Evolutionary conservation across 2,888 invertebrate genomes (phyloP).

Genomic region (Lepeophtheirus nordmannii): DNA sequence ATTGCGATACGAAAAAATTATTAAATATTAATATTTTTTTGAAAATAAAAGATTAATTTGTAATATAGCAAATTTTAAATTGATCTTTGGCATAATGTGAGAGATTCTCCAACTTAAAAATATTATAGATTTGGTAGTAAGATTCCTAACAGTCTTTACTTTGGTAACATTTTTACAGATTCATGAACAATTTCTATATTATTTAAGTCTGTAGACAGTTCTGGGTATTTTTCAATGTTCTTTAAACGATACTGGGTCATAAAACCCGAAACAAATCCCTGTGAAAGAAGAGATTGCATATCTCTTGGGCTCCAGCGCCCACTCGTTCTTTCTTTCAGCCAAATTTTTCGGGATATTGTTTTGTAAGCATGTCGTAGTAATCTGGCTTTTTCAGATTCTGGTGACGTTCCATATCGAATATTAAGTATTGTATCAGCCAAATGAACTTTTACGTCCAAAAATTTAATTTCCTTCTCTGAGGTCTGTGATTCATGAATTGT

Average conservation of each 20-base stretch:
- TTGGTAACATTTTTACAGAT: not conserved
- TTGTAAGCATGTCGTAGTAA: slow-evolving; percentile 76
- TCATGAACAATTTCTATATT: slow-evolving; percentile 9
- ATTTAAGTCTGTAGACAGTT: slow-evolving; percentile 10
- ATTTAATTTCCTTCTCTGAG: slow-evolving; percentile 23
- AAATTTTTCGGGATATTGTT: not conserved
- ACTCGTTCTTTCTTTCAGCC: not conserved
- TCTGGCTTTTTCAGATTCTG: slow-evolving; percentile 72
- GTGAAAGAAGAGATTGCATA: not conserved
- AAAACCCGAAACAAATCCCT: slow-evolving; percentile 4
- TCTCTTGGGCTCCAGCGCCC: not conserved
- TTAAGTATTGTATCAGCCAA: slow-evolving; percentile 78
- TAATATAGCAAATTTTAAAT: no score
- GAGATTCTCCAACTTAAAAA: no score
- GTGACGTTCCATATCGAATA: slow-evolving; percentile 80
- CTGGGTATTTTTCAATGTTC: slow-evolving; percentile 11
- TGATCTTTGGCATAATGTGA: no score
- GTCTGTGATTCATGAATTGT: slow-evolving; percentile 20
- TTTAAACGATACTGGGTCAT: not conserved
- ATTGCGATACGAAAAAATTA: no score
- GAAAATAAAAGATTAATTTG: no score
- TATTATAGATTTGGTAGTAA: not conserved
- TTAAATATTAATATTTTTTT: no score
- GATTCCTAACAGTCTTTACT: not conserved
- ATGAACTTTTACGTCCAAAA: slow-evolving; percentile 60